A percentile compares a stretch with the other conserved stretches of the same genome.
phyloP scores from a whole-genome alignment of 53 echinoderm and acorn worm genomes.

The Paracentrotus lividus region DNA sequence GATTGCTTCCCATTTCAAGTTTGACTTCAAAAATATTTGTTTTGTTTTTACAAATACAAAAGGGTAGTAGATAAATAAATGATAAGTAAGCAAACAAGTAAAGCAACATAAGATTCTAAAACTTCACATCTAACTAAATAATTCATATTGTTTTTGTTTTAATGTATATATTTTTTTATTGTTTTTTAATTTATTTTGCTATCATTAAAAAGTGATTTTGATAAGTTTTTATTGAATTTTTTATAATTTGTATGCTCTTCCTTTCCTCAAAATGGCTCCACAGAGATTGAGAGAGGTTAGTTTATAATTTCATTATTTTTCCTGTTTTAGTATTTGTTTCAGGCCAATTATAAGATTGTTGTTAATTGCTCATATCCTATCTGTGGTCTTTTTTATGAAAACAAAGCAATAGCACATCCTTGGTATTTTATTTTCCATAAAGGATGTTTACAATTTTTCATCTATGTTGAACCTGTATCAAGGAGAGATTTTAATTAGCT shows the following conservation, averaged over 20 bases:
- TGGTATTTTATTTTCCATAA: too few species aligned
- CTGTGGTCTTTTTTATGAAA: neutral
- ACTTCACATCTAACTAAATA: too few species aligned
- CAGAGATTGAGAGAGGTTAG: slow-evolving; percentile 66
- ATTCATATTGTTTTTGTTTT: neutral
- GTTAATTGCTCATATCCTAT: neutral
- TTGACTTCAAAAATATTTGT: too few species aligned
- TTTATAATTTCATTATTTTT: neutral
- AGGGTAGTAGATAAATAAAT: too few species aligned
- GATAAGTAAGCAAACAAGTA: too few species aligned
- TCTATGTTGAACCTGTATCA: neutral
- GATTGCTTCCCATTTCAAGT: too few species aligned
- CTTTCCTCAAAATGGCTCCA: neutral
- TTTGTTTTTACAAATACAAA: too few species aligned
- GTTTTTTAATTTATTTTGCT: neutral
- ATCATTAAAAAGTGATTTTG: neutral
- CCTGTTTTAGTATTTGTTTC: neutral
- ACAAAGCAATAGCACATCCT: too few species aligned
- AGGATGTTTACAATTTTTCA: slow-evolving; percentile 11
- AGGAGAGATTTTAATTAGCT: neutral
- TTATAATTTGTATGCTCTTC: slow-evolving; percentile 1
- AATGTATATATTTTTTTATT: neutral
- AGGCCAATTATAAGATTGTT: too few species aligned
- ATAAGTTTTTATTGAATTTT: neutral
- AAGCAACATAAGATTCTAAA: too few species aligned